Conservation (phyloP, 1,140 invertebrate genomes). For the Diuraphis noxia region DNA sequence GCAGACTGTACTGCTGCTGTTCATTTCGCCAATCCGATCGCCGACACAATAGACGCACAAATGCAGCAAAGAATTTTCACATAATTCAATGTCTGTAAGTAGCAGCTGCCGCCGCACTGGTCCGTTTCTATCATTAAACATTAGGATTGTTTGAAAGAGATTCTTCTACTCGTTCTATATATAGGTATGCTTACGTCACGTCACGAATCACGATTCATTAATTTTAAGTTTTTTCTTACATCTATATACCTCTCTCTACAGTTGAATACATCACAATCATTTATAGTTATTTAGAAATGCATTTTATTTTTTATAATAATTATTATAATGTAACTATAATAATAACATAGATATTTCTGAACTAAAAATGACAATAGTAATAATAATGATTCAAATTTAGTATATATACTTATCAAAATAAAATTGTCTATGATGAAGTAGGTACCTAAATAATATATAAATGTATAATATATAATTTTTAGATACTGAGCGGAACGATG, state of each 20-base stretch:
- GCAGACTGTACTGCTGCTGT: background rate
- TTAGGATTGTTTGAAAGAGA: constrained; percentile 7
- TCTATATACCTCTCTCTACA: background rate
- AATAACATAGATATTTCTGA: background rate
- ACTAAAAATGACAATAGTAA: background rate
- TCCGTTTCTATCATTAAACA: constrained; percentile 8
- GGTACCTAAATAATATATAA: too few relatives aligned
- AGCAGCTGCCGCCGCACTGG: background rate
- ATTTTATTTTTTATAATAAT: background rate
- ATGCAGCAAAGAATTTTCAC: constrained; percentile 5
- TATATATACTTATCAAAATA: too few relatives aligned
- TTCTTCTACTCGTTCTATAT: background rate
- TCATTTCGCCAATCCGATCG: background rate
- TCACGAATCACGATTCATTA: constrained; percentile 1
- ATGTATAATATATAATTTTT: too few relatives aligned
- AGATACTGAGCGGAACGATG: too few relatives aligned
- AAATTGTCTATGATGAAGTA: too few relatives aligned
- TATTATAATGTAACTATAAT: background rate
- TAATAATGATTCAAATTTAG: background rate
- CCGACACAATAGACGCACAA: background rate
- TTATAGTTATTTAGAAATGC: background rate
- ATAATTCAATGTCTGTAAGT: background rate
- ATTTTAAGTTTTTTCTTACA: background rate
- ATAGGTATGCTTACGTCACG: background rate
- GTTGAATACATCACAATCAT: background rate